Conservation (phyloP, 2,113 vertebrate species). For the Hyla sarda region DNA sequence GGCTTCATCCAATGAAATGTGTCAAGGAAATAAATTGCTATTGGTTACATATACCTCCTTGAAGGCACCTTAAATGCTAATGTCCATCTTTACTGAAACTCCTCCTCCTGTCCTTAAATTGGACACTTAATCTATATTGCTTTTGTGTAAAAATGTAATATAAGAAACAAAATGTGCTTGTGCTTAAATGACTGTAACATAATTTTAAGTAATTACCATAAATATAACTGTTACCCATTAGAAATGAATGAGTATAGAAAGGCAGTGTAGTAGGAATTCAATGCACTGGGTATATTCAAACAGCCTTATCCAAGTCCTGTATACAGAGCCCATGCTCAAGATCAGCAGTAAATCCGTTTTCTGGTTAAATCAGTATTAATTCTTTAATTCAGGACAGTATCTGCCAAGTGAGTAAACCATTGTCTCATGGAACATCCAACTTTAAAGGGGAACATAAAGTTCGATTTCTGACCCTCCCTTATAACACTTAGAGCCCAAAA, state of each 20-base stretch:
- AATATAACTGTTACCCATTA: neutral
- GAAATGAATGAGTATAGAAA: neutral
- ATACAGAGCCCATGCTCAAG: neutral
- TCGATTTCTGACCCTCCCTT: conserved; percentile 54
- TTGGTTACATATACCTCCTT: neutral
- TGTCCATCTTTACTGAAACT: neutral
- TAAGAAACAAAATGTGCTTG: neutral
- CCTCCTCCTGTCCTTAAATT: conserved; percentile 17
- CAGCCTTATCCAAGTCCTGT: neutral
- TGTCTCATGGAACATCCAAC: conserved; percentile 10
- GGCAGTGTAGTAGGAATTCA: neutral
- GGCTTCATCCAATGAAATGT: conserved; percentile 43
- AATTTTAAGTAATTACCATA: neutral
- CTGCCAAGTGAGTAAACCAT: neutral
- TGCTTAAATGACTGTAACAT: neutral
- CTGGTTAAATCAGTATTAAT: neutral
- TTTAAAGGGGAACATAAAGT: conserved; percentile 34
- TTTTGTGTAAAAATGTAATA: neutral
- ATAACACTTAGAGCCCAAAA: conserved; percentile 58
- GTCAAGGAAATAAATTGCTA: conserved; percentile 28
- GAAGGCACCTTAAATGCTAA: conserved; percentile 6
- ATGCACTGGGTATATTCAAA: neutral
- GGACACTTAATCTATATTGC: neutral
- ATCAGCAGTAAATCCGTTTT: neutral
- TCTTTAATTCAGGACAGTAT: conserved; percentile 2